Evolutionary conservation across 2,888 invertebrate genomes (phyloP), one percentile per base, ranked within the genome.

Genomic region (Panzeria rudis): DNA sequence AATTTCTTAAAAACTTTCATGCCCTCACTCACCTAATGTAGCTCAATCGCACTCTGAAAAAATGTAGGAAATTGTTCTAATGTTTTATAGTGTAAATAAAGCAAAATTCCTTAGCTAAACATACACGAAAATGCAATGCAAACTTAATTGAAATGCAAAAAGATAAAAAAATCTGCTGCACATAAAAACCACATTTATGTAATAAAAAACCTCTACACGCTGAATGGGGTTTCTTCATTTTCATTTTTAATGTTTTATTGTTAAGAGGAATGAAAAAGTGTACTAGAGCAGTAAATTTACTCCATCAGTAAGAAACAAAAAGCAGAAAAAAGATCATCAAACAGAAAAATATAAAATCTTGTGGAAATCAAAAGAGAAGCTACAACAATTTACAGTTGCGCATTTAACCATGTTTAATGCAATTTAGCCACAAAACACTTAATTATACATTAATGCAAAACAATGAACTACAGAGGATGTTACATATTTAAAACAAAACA

Each of bases 341-440:
- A 56, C 35, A 68, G 8, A 9, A 64, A 38, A 68, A 50, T 13
- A 61, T 29, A 25, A 44, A 80, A 35, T 35, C 47, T 17, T 32
- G 23, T 35, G 7, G 20, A 38, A 66, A n/a, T 50, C 69, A 64
- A 75, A 62, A 72, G 23, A 75, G 61, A 61, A 81, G 72, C 72
- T 69, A 79, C 75, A 75, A 72, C 56, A 64, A 75, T 85, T 86
- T 84, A 87, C 86, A 89, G 88, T 88, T 91, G 90, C 89, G 89
- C 90, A 91, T 89, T 91, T 90, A 90, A 89, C 89, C 91, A 91
- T 91, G 89, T 90, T 91, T 91, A 90, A 91, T 91, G 90, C 90
- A 91, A 90, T 90, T 90, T 91, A 90, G 91, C 90, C 91, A 89
- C 91, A 91, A 91, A 85, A 90, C 89, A 89, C 91, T 90, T 91